These are phyloP conservation scores for Aphelenchoides avenae DNA, from an alignment of 1,140 invertebrate genomes.

Conservation along the genomic window DNA sequence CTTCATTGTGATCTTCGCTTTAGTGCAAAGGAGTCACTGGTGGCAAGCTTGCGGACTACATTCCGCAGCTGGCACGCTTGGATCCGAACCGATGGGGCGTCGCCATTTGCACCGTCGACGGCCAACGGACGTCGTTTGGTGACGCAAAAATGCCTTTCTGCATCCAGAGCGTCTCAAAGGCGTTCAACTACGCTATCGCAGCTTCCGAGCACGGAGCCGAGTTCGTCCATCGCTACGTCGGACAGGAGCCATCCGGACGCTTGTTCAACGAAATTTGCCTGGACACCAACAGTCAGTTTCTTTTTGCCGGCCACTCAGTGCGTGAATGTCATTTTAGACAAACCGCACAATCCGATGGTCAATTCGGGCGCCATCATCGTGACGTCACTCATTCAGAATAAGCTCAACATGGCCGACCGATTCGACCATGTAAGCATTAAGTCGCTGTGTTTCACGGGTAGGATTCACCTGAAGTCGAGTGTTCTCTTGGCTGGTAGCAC, in stretches of 20 bases:
- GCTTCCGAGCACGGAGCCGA: slow-evolving; percentile 42
- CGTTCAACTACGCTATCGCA: slow-evolving; percentile 70
- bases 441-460: too few relatives aligned
- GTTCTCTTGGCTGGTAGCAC: too few relatives aligned
- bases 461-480: too few relatives aligned
- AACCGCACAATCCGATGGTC: slow-evolving; percentile 97
- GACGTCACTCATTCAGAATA: slow-evolving; percentile 45
- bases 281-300: slow-evolving; percentile 65
- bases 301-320: too few relatives aligned
- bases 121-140: slow-evolving; percentile 48
- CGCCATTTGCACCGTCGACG: slow-evolving; percentile 61
- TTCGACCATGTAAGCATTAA: slow-evolving; percentile 64
- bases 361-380: slow-evolving; percentile 90
- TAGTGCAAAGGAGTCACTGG: slow-evolving; percentile 33
- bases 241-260: slow-evolving; percentile 87
- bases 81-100: slow-evolving; percentile 60
- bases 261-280: slow-evolving; percentile 94
- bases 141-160: slow-evolving; percentile 44
- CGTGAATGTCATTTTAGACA: slow-evolving; percentile 70
- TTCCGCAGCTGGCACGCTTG: slow-evolving; percentile 55
- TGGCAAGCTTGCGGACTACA: slow-evolving; percentile 56
- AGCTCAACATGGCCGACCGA: slow-evolving; percentile 40
- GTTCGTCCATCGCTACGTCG: slow-evolving; percentile 71
- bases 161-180: slow-evolving; percentile 67
- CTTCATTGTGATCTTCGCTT: slow-evolving; percentile 11